Evolutionary conservation across 2,888 invertebrate species (phyloP).

Genomic region (Ormyrus rosae): DNA sequence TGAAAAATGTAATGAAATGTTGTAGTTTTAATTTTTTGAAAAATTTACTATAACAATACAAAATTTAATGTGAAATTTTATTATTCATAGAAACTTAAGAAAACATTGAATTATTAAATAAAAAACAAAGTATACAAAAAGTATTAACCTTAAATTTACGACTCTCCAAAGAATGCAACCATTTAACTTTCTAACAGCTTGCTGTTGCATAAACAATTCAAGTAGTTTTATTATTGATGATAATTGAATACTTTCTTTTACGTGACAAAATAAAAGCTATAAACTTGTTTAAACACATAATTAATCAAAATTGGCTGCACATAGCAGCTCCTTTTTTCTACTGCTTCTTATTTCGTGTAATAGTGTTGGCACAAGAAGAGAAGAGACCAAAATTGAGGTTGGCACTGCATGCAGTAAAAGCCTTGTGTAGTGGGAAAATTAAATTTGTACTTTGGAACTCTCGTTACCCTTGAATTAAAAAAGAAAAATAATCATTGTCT

Average conservation of each 20-base stretch:
- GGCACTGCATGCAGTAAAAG: no score
- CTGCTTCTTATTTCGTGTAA: no score
- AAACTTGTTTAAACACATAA: constrained; percentile 23
- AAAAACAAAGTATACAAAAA: neutral
- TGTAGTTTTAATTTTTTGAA: neutral
- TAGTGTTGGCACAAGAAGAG: no score
- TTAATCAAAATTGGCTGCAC: neutral
- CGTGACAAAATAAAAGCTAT: neutral
- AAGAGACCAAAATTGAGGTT: no score
- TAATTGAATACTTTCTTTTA: neutral
- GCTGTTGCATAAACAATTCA: neutral
- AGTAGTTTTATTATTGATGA: neutral
- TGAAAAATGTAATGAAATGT: no score
- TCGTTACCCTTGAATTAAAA: no score
- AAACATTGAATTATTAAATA: neutral
- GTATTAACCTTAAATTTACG: constrained; percentile 6
- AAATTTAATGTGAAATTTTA: neutral
- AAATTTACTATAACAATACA: neutral
- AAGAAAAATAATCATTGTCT: no score
- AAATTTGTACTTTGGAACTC: no score
- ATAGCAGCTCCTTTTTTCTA: no score
- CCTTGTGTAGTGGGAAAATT: no score
- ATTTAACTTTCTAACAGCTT: neutral
- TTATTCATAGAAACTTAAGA: neutral
- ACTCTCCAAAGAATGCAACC: neutral